A percentile compares a stretch with the other conserved stretches of the same genome.
These are phyloP conservation scores for Anoplius nigerrimus DNA, from an alignment of 2,888 invertebrate genomes.

Conservation along the genomic window DNA sequence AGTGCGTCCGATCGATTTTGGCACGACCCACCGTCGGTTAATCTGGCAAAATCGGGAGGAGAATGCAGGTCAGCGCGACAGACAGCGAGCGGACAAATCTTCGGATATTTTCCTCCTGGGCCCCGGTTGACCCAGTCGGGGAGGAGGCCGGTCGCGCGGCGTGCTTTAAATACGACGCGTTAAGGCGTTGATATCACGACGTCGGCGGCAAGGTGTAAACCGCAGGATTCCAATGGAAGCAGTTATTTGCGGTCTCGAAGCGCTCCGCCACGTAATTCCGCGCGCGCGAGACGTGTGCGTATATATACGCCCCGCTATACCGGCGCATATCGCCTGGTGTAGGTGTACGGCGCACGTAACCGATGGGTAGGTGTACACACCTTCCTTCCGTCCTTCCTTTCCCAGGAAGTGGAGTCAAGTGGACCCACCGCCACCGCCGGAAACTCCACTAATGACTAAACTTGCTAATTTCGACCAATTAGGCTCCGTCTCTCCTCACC, in stretches of 20 bases:
- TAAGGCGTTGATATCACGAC: slow-evolving; percentile 63
- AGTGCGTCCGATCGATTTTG: no score
- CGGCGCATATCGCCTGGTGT: slow-evolving; percentile 5
- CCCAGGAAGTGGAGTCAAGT: slow-evolving; percentile 69
- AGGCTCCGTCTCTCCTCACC: slow-evolving; percentile 56
- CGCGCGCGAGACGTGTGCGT: slow-evolving; percentile 23
- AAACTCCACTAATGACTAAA: slow-evolving; percentile 75
- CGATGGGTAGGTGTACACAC: slow-evolving; percentile 28
- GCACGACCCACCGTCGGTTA: no score
- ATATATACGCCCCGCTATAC: slow-evolving; percentile 20
- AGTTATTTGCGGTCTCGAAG: slow-evolving; percentile 69
- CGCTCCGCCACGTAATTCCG: slow-evolving; percentile 49
- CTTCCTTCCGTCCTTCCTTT: slow-evolving; percentile 65
- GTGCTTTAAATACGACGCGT: slow-evolving; percentile 51
- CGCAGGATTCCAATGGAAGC: slow-evolving; percentile 69
- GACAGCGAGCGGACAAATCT: no score
- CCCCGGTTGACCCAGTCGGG: not conserved
- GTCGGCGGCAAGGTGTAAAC: slow-evolving; percentile 63
- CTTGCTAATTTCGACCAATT: slow-evolving; percentile 75
- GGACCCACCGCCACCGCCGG: slow-evolving; percentile 68
- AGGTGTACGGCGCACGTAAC: not conserved
- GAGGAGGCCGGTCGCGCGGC: slow-evolving; percentile 27
- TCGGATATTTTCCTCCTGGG: no score
- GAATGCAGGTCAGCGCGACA: no score
- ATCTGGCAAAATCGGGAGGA: no score